Base-by-base conservation (phyloP, 2,888 invertebrate genomes). In the Drosophila picticornis region DNA sequence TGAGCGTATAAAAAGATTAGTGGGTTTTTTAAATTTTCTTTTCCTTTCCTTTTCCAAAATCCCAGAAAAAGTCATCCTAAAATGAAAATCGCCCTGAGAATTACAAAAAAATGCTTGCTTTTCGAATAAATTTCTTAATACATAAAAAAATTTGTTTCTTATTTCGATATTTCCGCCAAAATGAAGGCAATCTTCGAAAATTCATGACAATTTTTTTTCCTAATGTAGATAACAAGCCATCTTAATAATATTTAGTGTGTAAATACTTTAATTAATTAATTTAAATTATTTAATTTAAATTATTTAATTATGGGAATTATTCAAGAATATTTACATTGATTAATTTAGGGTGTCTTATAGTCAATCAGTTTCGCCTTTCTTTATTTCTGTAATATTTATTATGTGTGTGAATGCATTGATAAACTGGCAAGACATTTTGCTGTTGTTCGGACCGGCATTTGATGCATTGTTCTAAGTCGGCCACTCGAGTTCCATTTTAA, bases 391-490 rank as follows among this genome's bases (percentile, higher is more conserved):
- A 3, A 16, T 11, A 7, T 11, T 43, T 50, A 36, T 51, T 68
- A 29, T 48, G 38, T 50, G 50, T 31, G 68, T 40, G 16, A 38
- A 38, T 57, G 25, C 53, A 61, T 74, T 70, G 62, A 74, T 62
- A 65, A 67, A 59, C 61, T 64, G 61, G 62, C 59, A 59, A 57
- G 53, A 64, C 59, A 43, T 65, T 71, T 68, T 29, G 52, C 70
- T 36, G 50, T 81, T 80, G 74, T 74, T 57, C 50, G 53, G 25
- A 9, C 29, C 31, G 31, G 71, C 48, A 64, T 66, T 76, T 25
- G 48, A 38, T 40, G 55, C 77, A 76, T 80, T 78, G 77, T 78
- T 80, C 53, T 43, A 57, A 55, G 53, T 57, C 66, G 32, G 40
- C 63, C 63, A 74, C 56, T 61, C 38, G 32, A 60, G 36, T 32